Percentiles rank a stretch among this genome's conserved stretches.
phyloP scores from a whole-genome alignment of 2,797 vertebrate genomes.

The Apodemus agrarius region DNA sequence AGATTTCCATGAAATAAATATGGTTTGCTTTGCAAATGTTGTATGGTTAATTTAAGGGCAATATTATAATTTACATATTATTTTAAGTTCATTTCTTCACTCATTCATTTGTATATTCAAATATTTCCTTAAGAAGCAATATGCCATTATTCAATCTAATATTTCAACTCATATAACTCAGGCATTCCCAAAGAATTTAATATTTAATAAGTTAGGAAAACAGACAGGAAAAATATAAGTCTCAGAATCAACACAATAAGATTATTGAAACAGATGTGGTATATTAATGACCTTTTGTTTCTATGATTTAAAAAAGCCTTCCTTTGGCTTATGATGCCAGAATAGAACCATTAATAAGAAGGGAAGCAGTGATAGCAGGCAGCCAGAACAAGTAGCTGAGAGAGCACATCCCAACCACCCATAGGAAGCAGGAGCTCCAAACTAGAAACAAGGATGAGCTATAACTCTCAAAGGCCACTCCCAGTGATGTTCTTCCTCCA shows the following conservation, averaged over 20 bases:
- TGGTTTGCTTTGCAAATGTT: slow-evolving; percentile 1
- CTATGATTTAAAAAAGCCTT: not conserved
- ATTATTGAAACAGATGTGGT: not conserved
- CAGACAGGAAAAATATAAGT: not conserved
- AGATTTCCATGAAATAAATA: not conserved
- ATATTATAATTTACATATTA: not conserved
- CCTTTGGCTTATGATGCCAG: not conserved
- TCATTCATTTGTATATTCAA: not conserved
- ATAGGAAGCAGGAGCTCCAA: not conserved
- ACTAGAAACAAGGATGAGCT: not conserved
- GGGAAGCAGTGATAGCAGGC: not conserved
- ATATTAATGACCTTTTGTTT: not conserved
- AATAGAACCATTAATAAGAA: not conserved
- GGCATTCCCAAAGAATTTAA: not conserved
- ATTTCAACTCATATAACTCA: not conserved
- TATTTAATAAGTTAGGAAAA: slow-evolving; percentile 31
- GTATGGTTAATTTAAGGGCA: not conserved
- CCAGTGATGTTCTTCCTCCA: not conserved
- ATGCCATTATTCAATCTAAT: not conserved
- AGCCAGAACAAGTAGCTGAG: not conserved
- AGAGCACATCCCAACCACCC: not conserved
- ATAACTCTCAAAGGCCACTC: not conserved
- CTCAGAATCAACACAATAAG: not conserved
- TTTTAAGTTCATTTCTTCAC: slow-evolving; percentile 29
- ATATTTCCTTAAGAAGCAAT: slow-evolving; percentile 25